Base-by-base conservation (phyloP, 1,140 invertebrate genomes). In the Zaprionus lachaisei region DNA sequence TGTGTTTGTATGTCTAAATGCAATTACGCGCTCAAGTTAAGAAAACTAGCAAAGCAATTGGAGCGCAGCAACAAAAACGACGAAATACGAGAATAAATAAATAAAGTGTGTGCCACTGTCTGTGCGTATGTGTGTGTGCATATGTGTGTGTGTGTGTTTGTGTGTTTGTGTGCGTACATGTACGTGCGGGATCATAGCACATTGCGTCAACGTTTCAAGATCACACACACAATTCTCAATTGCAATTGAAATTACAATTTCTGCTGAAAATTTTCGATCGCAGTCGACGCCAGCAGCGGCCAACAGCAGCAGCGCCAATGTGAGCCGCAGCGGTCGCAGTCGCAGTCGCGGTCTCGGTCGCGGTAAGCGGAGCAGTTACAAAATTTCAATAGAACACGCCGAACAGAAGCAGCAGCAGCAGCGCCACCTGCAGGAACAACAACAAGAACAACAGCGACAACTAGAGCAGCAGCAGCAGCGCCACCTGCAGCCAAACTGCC, bases 151-250 rank as follows among this genome's bases (percentile, higher is more conserved):
- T 62, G 66, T 60, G 49, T 55, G 37, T 60, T 28, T 62, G 66
- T 60, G 49, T 55, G 37, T 60, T 28, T 73, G 65, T 73, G 65
- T 77, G 72, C 70, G 56, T 73, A 51, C 65, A 72, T 84, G 57
- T 82, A 67, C 73, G 75, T 70, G 76, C 78, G 84, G 84, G 84
- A 89, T 89, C 84, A 89, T 89, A 90, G 85, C 84, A 89, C 79
- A 89, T 89, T 90, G 81, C 85, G 85, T 90, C 84, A 89, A 81
- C 81, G 85, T 90, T 89, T 89, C 84, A 89, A 89, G 84, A 89
- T 89, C 84, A 90, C 78, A 87, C 85, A 84, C 47, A 47, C 41
- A 47, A 15, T 38, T 77, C 73, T 66, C 76, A 76, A 61, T 61
- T 55, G 17, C 73, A 70, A 70, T 61, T 63, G 20, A 60, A 71